Evolutionary conservation across 2,797 vertebrate species (phyloP), one percentile per base, ranked within the genome.

Genomic region (Hippopotamyrus pictus): DNA sequence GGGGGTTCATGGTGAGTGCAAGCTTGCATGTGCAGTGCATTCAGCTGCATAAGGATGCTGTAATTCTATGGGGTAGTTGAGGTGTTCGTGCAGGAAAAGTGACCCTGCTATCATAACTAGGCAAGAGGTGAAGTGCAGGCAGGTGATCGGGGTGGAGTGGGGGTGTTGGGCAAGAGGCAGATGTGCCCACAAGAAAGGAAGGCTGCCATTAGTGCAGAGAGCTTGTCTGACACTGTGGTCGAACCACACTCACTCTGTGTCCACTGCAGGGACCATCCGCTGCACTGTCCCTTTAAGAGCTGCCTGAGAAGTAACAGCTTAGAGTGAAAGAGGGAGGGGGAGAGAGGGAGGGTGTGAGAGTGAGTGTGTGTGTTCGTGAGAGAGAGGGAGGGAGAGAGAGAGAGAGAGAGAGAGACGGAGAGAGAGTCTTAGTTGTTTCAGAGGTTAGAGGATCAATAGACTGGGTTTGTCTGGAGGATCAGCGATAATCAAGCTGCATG

Each of bases 251-350:
- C 93, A 93, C 88, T 84, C 41, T 33, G 1, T 88, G 46, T 41
- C 44, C 86, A 51, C 83, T 22, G 46, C 57, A 59, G 25, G 14
- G 83, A n/a, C 57, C 9, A 14, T 50, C 17, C 88, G 85, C 83
- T 88, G 89, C 88, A 91, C 97, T 97, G 97, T 96, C 97, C 97
- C 97, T 98, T 98, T 99, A 99, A 99, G 97, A 97, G 96, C 95
- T 93, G 96, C 97, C 96, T 96, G 95, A 96, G 96, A 95, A 97
- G 97, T 95, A 96, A 95, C 96, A 94, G 97, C 95, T 96, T 94
- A 94, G 93, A 94, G 94, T 88, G 83, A 94, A 94, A 94, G 95
- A 94, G 94, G 93, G 96, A 94, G 95, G 94, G 94, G 93, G 95
- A 93, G 96, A 95, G 96, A 93, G 95, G 93, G 94, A 89, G 92